phyloP scores from a whole-genome alignment of 2,113 vertebrate species.

The Pteruthius melanotis region DNA sequence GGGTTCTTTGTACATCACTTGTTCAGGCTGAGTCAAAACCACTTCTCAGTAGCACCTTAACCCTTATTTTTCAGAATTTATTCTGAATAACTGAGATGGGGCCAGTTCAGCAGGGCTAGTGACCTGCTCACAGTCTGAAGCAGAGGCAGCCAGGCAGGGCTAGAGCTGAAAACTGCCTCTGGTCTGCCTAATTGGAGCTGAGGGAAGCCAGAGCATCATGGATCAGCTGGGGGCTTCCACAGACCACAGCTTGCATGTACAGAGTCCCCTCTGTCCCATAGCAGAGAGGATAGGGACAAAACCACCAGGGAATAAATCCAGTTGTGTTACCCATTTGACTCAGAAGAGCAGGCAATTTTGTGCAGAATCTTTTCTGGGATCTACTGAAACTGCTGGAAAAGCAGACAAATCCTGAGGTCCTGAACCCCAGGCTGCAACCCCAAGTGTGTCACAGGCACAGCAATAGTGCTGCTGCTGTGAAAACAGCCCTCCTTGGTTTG shows the following conservation, averaged over 20 bases:
- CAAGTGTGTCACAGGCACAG: background rate
- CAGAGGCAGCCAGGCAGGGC: background rate
- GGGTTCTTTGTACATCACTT: background rate
- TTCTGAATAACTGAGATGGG: background rate
- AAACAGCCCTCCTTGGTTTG: background rate
- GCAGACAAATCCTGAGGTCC: background rate
- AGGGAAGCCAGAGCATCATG: background rate
- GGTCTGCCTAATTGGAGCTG: fast-evolving
- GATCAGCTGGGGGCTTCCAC: background rate
- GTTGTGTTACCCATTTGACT: background rate
- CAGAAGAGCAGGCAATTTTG: background rate
- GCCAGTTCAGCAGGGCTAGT: background rate
- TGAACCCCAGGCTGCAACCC: background rate
- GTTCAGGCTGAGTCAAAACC: background rate
- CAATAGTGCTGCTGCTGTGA: fast-evolving
- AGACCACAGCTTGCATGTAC: background rate
- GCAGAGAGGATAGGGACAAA: background rate
- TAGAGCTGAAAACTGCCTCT: background rate
- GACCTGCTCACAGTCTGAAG: background rate
- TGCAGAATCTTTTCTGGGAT: background rate
- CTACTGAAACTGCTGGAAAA: background rate
- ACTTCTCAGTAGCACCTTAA: background rate
- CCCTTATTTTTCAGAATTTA: background rate
- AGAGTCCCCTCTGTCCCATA: background rate
- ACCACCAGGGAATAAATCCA: background rate